A percentile compares a stretch with the other conserved stretches of the same genome.
Conservation (phyloP, 2,888 invertebrate species). For the Leptopilina syphax region DNA sequence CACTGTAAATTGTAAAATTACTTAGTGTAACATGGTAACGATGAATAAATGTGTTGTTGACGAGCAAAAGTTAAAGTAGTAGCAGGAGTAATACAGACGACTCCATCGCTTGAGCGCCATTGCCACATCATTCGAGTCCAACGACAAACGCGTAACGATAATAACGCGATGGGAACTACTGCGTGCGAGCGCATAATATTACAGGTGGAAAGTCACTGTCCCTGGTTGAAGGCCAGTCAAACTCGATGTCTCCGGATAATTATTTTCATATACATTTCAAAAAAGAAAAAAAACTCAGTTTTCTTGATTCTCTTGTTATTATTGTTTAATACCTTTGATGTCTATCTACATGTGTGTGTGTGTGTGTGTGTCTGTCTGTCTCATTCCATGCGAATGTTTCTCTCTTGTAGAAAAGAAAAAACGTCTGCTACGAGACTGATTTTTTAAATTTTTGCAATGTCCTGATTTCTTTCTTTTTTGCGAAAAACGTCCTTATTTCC, state of each 20-base stretch:
- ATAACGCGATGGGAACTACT: constrained; percentile 48
- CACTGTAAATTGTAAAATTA: constrained; percentile 39
- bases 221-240: constrained; percentile 26
- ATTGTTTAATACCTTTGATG: no score
- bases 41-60: constrained; percentile 56
- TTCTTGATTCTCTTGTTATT: no score
- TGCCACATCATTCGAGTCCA: constrained; percentile 65
- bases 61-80: neutral
- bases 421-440: no score
- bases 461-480: no score
- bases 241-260: neutral
- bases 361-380: no score
- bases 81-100: constrained; percentile 49
- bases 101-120: constrained; percentile 67
- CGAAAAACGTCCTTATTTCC: constrained; percentile 5
- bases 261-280: neutral
- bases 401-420: no score
- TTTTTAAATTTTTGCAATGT: no score
- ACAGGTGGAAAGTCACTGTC: constrained; percentile 40
- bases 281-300: no score
- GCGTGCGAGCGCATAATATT: constrained; percentile 42
- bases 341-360: no score
- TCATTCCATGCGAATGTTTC: no score
- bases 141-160: constrained; percentile 57
- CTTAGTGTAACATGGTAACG: constrained; percentile 38